phyloP scores from a whole-genome alignment of 2,113 vertebrate genomes.

The Mesoclemmys tuberculata region DNA sequence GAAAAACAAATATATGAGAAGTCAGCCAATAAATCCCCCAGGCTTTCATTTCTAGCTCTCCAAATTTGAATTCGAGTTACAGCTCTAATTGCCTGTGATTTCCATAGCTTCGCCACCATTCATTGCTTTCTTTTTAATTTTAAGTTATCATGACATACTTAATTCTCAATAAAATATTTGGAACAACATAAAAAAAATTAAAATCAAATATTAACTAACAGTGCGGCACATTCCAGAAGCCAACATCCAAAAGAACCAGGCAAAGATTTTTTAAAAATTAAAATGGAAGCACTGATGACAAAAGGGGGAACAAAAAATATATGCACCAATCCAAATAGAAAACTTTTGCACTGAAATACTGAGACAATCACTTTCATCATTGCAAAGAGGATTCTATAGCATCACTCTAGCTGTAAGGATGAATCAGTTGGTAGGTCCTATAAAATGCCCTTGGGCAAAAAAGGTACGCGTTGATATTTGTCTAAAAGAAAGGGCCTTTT shows the following conservation, averaged over 20 bases:
- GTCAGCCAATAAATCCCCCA: neutral
- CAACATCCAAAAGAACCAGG: neutral
- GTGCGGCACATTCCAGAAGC: neutral
- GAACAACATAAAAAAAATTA: neutral
- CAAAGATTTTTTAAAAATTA: neutral
- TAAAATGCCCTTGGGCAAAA: neutral
- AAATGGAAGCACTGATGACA: neutral
- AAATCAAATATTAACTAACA: neutral
- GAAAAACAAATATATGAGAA: neutral
- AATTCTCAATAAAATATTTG: neutral
- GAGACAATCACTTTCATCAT: neutral
- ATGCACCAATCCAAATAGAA: neutral
- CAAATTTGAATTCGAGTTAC: neutral
- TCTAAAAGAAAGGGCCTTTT: neutral
- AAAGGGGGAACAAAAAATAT: neutral
- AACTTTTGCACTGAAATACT: neutral
- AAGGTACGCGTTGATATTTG: neutral
- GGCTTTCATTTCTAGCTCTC: neutral
- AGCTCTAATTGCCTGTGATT: neutral
- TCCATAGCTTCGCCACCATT: neutral
- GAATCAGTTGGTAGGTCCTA: neutral
- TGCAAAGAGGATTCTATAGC: neutral
- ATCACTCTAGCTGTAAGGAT: neutral
- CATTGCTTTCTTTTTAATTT: neutral
- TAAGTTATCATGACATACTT: neutral